Conservation (phyloP, 2,113 vertebrate species). For the Cephalopterus ornatus region DNA sequence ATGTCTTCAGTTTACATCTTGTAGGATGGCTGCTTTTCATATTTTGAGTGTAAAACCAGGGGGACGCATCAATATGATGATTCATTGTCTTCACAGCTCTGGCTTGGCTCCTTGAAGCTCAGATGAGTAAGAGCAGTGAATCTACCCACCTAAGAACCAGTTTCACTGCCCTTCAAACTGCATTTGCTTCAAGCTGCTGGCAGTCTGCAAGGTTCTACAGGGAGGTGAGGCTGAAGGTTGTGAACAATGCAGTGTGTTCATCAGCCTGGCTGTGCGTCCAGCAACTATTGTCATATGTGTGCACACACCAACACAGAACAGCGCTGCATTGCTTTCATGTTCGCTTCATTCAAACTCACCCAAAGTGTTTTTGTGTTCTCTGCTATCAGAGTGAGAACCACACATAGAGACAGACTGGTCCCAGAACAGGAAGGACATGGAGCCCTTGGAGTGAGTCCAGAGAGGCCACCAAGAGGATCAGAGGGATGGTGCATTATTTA, state of each 20-base stretch:
- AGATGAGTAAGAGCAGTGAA: background rate
- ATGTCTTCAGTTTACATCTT: accelerated
- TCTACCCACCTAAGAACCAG: background rate
- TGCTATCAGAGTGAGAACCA: background rate
- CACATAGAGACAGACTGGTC: background rate
- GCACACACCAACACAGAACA: background rate
- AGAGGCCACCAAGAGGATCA: background rate
- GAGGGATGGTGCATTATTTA: background rate
- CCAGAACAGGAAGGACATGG: background rate
- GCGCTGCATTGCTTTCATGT: background rate
- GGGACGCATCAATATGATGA: background rate
- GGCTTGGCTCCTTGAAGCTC: background rate
- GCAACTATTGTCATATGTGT: accelerated
- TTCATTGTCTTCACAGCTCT: background rate
- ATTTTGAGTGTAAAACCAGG: background rate
- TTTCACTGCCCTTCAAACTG: background rate
- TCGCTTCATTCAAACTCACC: background rate
- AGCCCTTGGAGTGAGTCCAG: background rate
- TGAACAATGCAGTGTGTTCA: background rate
- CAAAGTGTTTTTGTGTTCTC: background rate
- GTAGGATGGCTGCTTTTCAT: background rate
- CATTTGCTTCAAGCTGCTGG: background rate
- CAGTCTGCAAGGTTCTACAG: background rate
- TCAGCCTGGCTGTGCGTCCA: background rate
- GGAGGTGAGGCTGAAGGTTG: background rate